Conservation (phyloP, 2,113 vertebrate species). For the Labeo rohita region DNA sequence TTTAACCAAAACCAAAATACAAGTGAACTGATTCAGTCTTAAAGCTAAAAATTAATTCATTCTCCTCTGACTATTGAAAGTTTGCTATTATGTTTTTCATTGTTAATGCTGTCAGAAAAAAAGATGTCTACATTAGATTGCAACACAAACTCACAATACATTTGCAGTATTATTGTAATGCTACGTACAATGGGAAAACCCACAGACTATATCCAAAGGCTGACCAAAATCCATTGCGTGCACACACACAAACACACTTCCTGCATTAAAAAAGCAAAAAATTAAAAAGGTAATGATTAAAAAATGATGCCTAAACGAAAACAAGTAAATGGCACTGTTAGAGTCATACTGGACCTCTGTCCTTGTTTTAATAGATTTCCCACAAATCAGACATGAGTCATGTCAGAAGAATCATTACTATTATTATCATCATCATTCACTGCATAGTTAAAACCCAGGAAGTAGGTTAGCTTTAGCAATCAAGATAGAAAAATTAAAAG, state of each 20-base stretch:
- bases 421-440: neutral
- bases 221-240: neutral
- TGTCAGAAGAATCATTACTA: neutral
- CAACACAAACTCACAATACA: neutral
- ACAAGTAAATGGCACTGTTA: neutral
- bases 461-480: neutral
- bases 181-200: neutral
- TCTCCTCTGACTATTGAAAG: neutral
- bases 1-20: neutral
- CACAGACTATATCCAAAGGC: neutral
- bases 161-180: neutral
- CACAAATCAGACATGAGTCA: neutral
- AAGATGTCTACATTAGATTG: neutral
- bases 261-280: neutral
- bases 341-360: neutral
- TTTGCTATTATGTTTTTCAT: neutral
- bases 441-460: neutral
- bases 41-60: neutral
- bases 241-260: neutral
- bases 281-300: no score
- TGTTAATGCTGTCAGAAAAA: neutral
- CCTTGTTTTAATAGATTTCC: no score
- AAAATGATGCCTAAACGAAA: neutral
- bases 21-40: neutral
- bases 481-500: neutral